These are phyloP conservation scores for Leptinotarsa juncta DNA, from an alignment of 2,888 invertebrate genomes.

Conservation along the genomic window DNA sequence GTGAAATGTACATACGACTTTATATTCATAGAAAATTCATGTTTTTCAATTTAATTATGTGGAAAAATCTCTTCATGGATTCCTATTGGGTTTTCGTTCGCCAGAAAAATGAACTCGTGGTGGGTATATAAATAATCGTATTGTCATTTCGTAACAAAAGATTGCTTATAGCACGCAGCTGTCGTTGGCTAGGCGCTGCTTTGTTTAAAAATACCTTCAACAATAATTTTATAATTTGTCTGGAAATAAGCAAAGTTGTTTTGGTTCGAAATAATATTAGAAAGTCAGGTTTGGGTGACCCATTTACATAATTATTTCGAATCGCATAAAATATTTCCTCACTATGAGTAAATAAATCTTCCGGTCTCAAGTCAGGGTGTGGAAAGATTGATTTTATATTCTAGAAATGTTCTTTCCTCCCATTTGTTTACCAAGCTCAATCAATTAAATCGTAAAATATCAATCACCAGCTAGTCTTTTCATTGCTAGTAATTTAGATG, in stretches of 20 bases:
- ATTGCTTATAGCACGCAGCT: not conserved
- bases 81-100: not conserved
- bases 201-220: slow-evolving; percentile 4
- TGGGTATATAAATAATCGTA: not conserved
- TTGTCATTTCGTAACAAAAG: slow-evolving; percentile 11
- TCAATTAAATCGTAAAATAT: too few species aligned
- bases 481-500: too few species aligned
- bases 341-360: not conserved
- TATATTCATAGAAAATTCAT: too few species aligned
- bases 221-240: not conserved
- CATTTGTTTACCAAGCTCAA: too few species aligned
- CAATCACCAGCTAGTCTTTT: too few species aligned
- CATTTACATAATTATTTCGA: not conserved
- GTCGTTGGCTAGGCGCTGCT: slow-evolving; percentile 4
- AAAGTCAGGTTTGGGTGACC: not conserved
- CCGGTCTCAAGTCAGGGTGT: not conserved
- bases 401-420: too few species aligned
- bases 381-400: not conserved
- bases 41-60: too few species aligned
- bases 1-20: too few species aligned
- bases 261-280: slow-evolving; percentile 5
- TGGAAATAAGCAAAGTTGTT: slow-evolving; percentile 9
- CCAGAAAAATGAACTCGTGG: not conserved
- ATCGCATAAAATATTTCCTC: not conserved
- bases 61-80: too few species aligned